Evolutionary conservation across 2,797 vertebrate genomes (phyloP), one percentile per base, ranked within the genome.

Genomic region (Jordanella pulchra): DNA sequence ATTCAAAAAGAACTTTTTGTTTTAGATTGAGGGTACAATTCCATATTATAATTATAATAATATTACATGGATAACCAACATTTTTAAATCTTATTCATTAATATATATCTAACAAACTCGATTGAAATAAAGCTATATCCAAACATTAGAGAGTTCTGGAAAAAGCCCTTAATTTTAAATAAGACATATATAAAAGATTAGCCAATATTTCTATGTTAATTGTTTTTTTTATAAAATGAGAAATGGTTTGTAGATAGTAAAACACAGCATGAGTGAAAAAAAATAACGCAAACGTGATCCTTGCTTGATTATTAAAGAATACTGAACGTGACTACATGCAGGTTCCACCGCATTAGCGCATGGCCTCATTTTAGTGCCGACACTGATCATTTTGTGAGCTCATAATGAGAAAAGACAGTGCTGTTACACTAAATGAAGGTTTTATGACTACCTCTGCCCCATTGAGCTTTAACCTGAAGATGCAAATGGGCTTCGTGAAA

Each of bases 401-500:
- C 17, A 13, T 86, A 90, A 91, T 83, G 78, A 78, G 74, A 79
- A 81, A 86, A 82, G 84, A 89, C 83, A 80, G 78, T 70, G 82
- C 73, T 86, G 75, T 88, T 87, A 64, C 60, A 73, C 74, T 78
- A 84, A 88, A 89, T 83, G 70, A 87, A 81, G 85, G 81, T 81
- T 87, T 91, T 88, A 89, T 87, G 84, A 76, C 84, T 84, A 76
- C 85, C 85, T 86, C 78, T 87, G 87, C 71, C 83, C 87, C 89
- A 91, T 77, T 92, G 91, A 89, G 87, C 83, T 87, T 91, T 85
- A 86, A 93, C 89, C 90, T 84, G 79, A 79, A 76, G 86, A 89
- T 89, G 88, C 83, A 90, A 88, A 89, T 89, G 35, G 75, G 82
- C 75, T 86, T 81, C 80, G 79, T 82, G 84, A 87, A 89, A 92